Evolutionary conservation across 2,113 vertebrate species (phyloP).

Genomic region (Pterocles orientalis): DNA sequence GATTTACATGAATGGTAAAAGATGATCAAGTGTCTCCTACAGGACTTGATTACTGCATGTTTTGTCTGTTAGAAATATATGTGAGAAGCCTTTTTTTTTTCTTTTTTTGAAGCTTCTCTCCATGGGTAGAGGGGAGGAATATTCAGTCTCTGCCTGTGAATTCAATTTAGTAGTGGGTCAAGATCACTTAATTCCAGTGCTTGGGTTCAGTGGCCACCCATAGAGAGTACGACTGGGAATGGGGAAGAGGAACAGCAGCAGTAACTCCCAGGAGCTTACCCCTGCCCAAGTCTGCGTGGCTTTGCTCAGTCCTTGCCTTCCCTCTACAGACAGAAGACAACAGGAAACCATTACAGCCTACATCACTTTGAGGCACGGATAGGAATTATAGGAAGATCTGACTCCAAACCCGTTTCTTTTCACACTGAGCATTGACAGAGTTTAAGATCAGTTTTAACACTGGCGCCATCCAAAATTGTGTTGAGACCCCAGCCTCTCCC

Average conservation of each 20-base stretch:
- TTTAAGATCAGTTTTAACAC: background rate
- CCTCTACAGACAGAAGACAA: background rate
- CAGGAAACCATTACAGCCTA: background rate
- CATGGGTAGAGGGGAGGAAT: background rate
- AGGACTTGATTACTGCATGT: background rate
- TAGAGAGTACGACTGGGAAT: background rate
- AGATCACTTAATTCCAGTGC: background rate
- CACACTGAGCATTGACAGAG: background rate
- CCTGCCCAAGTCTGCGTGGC: background rate
- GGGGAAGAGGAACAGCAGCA: background rate
- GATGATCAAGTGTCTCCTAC: background rate
- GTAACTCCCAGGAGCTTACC: background rate
- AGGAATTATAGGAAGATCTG: background rate
- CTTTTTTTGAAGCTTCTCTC: background rate
- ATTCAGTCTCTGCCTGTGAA: background rate
- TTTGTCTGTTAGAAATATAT: background rate
- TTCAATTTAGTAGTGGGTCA: background rate
- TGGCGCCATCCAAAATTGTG: background rate
- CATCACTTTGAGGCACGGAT: fast-evolving
- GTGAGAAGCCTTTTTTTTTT: background rate
- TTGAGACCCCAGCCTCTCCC: background rate
- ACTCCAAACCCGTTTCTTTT: background rate
- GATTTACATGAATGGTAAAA: background rate
- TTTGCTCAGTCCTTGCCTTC: background rate
- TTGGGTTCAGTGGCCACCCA: background rate